phyloP scores from a whole-genome alignment of 1,140 invertebrate genomes.

The Bombus ignitus region DNA sequence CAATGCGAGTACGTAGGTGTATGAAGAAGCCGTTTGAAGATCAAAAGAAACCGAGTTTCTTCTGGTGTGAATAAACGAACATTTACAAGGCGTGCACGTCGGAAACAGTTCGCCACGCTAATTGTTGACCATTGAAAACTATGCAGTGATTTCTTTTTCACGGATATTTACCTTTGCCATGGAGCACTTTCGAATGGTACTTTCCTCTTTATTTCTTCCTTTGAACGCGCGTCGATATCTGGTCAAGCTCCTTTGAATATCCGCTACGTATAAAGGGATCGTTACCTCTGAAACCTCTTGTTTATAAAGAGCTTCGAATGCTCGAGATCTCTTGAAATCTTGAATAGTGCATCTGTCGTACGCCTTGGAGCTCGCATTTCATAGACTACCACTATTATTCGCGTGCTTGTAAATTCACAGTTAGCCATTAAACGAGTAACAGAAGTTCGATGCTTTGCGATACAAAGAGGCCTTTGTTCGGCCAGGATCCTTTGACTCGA shows the following conservation, averaged over 20 bases:
- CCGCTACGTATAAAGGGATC: conserved; percentile 22
- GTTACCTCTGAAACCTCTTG: conserved; percentile 36
- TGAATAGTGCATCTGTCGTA: conserved; percentile 44
- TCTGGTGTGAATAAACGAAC: conserved; percentile 60
- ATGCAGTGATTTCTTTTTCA: conserved; percentile 64
- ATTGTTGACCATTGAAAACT: conserved; percentile 71
- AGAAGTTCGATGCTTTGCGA: conserved; percentile 26
- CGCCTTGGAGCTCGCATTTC: neutral
- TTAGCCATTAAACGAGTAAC: conserved; percentile 46
- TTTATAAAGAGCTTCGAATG: conserved; percentile 22
- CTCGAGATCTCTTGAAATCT: conserved; percentile 39
- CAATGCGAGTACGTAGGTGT: neutral
- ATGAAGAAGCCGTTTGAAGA: conserved; percentile 44
- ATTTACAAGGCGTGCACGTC: conserved; percentile 43
- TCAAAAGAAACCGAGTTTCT: conserved; percentile 67
- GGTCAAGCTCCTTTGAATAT: conserved; percentile 38
- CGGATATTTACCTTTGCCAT: conserved; percentile 52
- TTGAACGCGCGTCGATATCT: conserved; percentile 29
- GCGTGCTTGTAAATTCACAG: conserved; percentile 34
- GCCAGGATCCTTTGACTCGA: neutral
- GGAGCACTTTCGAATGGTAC: neutral
- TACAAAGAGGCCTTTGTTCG: conserved; percentile 17
- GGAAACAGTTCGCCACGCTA: conserved; percentile 69
- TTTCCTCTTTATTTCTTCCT: conserved; percentile 7
- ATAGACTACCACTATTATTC: conserved; percentile 18